Evolutionary conservation across 2,797 vertebrate species (phyloP).

Genomic region (Danio kyathit): DNA sequence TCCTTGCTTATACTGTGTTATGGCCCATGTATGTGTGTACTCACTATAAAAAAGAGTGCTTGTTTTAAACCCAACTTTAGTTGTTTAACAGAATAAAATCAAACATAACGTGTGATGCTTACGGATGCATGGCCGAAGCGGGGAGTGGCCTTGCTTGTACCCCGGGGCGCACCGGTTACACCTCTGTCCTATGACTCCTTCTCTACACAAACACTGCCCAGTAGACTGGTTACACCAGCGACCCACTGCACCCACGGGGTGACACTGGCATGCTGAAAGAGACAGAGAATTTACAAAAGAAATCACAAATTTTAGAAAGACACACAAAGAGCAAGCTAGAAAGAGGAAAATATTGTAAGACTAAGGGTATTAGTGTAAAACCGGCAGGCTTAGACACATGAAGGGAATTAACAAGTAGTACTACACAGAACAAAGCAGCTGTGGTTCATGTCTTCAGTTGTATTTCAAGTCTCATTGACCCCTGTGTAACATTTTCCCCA

Average conservation of each 20-base stretch:
- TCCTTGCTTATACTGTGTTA: neutral
- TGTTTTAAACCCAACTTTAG: neutral
- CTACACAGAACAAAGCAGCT: slow-evolving; percentile 35
- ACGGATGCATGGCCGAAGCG: slow-evolving; percentile 88
- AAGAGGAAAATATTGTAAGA: slow-evolving; percentile 2
- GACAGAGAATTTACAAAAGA: neutral
- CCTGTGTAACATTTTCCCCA: slow-evolving; percentile 31
- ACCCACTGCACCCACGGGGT: slow-evolving; percentile 86
- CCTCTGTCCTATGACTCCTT: slow-evolving; percentile 85
- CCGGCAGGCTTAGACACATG: neutral
- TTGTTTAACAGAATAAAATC: neutral
- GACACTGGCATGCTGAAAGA: slow-evolving; percentile 86
- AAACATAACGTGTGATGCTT: slow-evolving; percentile 67
- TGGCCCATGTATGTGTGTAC: neutral
- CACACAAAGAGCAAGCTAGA: slow-evolving; percentile 8
- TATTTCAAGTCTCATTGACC: slow-evolving; percentile 37
- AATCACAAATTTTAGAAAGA: neutral
- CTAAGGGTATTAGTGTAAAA: slow-evolving; percentile 1
- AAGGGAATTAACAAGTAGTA: slow-evolving; percentile 16
- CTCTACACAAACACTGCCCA: slow-evolving; percentile 89
- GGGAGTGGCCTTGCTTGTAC: slow-evolving; percentile 87
- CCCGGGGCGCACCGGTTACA: slow-evolving; percentile 88
- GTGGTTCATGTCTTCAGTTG: slow-evolving; percentile 31
- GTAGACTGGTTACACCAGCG: slow-evolving; percentile 89
- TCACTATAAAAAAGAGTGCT: neutral